Conservation (phyloP, 53 echinoderm and acorn worm genomes). For the Pentamera pediparva region DNA sequence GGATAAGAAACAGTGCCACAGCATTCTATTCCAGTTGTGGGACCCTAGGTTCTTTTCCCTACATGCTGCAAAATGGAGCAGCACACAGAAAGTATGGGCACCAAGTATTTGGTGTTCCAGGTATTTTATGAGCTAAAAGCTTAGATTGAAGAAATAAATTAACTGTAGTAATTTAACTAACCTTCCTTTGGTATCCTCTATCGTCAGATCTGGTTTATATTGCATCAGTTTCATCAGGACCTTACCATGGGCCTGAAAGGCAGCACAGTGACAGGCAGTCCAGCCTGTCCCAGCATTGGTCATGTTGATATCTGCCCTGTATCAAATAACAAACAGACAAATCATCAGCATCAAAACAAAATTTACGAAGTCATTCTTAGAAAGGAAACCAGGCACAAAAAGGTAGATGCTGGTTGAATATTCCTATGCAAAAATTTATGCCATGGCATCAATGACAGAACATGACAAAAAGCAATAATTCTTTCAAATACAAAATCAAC, state of each 20-base stretch:
- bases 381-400: too few relatives aligned
- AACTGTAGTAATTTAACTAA: not conserved
- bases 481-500: too few relatives aligned
- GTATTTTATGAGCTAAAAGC: not conserved
- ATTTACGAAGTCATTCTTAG: too few relatives aligned
- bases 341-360: too few relatives aligned
- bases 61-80: too few relatives aligned
- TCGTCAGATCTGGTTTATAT: slow-evolving; percentile 59
- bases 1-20: too few relatives aligned
- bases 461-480: too few relatives aligned
- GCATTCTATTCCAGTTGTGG: too few relatives aligned
- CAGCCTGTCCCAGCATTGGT: slow-evolving; percentile 83
- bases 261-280: slow-evolving; percentile 96
- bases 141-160: not conserved
- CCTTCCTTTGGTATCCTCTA: slow-evolving; percentile 83
- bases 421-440: too few relatives aligned
- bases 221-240: slow-evolving; percentile 97
- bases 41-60: too few relatives aligned
- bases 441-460: too few relatives aligned
- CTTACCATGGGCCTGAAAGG: slow-evolving; percentile 92
- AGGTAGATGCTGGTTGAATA: too few relatives aligned
- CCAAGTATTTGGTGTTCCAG: not conserved
- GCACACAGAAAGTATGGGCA: not conserved
- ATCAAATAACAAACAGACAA: not conserved
- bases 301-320: slow-evolving; percentile 76